Conservation (phyloP, 2,113 vertebrate genomes). For the Phoenicopterus ruber region DNA sequence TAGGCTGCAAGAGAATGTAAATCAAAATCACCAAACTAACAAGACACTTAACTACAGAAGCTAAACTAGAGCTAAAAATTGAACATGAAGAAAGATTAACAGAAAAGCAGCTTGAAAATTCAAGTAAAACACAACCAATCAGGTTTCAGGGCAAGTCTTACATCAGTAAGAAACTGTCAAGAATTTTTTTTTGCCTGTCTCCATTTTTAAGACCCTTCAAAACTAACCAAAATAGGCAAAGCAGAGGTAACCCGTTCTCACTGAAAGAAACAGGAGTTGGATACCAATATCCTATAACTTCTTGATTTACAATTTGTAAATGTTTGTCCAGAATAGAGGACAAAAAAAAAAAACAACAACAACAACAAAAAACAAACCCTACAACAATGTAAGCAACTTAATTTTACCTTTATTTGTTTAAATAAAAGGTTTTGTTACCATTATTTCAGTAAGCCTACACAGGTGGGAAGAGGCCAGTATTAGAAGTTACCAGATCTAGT, state of each 20-base stretch:
- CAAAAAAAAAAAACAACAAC: neutral
- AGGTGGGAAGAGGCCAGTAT: neutral
- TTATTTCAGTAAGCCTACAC: neutral
- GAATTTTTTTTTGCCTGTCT: neutral
- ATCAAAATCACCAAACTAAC: neutral
- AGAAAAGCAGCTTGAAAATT: neutral
- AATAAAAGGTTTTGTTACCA: neutral
- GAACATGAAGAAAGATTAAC: neutral
- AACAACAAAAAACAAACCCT: neutral
- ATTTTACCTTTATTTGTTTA: neutral
- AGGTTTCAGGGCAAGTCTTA: neutral
- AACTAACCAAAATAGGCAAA: neutral
- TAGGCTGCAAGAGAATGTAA: neutral
- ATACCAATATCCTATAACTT: neutral
- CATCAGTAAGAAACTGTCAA: neutral
- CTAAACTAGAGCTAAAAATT: neutral
- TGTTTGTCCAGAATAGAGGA: neutral
- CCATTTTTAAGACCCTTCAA: neutral
- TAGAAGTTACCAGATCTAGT: neutral
- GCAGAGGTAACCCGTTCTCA: neutral
- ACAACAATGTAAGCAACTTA: neutral
- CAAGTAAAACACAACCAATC: neutral
- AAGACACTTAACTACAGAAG: neutral
- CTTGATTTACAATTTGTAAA: neutral
- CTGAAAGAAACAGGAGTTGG: neutral